Percentiles rank a stretch among this genome's conserved stretches.
phyloP scores from a whole-genome alignment of 2,888 invertebrate species.

The Lepetodrilus schrolli region DNA sequence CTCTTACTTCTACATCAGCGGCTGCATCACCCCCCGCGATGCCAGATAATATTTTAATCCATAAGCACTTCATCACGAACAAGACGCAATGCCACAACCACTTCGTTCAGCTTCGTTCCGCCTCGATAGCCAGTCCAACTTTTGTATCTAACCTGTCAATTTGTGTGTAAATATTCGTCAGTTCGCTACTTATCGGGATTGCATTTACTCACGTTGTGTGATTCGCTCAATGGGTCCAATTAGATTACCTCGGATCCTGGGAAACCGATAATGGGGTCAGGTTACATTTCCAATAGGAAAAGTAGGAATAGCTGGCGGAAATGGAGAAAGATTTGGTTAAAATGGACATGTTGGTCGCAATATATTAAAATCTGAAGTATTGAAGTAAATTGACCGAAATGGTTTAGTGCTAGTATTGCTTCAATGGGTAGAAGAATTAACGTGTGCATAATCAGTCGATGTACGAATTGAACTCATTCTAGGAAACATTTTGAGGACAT shows the following conservation, averaged over 20 bases:
- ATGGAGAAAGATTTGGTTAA: neutral
- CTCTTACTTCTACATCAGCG: too few relatives aligned
- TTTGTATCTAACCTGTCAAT: neutral
- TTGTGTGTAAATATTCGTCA: neutral
- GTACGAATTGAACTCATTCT: too few relatives aligned
- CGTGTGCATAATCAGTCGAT: too few relatives aligned
- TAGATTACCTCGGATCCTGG: neutral
- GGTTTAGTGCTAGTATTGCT: too few relatives aligned
- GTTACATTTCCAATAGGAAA: neutral
- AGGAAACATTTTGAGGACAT: too few relatives aligned
- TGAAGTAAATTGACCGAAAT: too few relatives aligned
- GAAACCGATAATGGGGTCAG: neutral
- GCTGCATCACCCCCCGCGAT: too few relatives aligned
- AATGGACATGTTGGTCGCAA: too few relatives aligned
- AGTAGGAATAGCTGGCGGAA: neutral
- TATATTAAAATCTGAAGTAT: too few relatives aligned
- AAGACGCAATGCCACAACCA: neutral
- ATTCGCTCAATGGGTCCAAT: neutral
- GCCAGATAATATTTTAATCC: neutral
- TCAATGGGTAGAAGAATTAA: too few relatives aligned
- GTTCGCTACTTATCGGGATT: neutral
- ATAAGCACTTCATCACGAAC: neutral
- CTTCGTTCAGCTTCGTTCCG: neutral
- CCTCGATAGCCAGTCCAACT: neutral
- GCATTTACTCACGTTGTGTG: neutral